A percentile compares a stretch with the other conserved stretches of the same genome.
These are phyloP conservation scores for Cryptoblepharus egeriae DNA, from an alignment of 2,797 vertebrate species.

Conservation along the genomic window DNA sequence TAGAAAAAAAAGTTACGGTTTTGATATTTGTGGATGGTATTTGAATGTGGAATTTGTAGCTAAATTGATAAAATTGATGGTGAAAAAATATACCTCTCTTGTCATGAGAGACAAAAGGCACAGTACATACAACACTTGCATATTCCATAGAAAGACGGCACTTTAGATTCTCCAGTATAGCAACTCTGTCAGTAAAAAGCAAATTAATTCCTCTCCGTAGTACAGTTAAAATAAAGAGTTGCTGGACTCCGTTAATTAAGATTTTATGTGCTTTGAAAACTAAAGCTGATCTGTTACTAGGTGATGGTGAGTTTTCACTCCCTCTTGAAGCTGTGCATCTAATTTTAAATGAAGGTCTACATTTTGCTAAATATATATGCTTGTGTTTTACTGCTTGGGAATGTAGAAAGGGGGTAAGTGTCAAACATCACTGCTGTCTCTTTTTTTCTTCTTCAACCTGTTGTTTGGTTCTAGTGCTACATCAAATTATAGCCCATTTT, in stretches of 20 bases:
- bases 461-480: slow-evolving; percentile 61
- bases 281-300: slow-evolving; percentile 33
- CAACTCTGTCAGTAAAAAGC: slow-evolving; percentile 12
- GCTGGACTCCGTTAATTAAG: slow-evolving; percentile 32
- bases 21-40: neutral
- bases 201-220: slow-evolving; percentile 11
- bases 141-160: slow-evolving; percentile 45
- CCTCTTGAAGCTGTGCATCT: slow-evolving; percentile 43
- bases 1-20: slow-evolving; percentile 44
- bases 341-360: slow-evolving; percentile 58
- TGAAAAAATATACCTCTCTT: slow-evolving; percentile 45
- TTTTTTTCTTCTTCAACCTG: slow-evolving; percentile 52
- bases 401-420: slow-evolving; percentile 48
- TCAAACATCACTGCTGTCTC: slow-evolving; percentile 48
- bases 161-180: slow-evolving; percentile 3
- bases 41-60: slow-evolving; percentile 13
- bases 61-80: neutral
- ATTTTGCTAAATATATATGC: slow-evolving; percentile 66
- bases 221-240: slow-evolving; percentile 46
- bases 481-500: slow-evolving; percentile 48
- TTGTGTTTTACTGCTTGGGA: slow-evolving; percentile 45
- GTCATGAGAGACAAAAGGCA: slow-evolving; percentile 34
- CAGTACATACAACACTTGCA: slow-evolving; percentile 40
- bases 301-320: slow-evolving; percentile 47
- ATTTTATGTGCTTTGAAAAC: slow-evolving; percentile 23